A percentile compares a stretch with the other conserved stretches of the same genome.
Evolutionary conservation across 1,140 invertebrate species (phyloP).

Genomic region (Hirudo medicinalis): DNA sequence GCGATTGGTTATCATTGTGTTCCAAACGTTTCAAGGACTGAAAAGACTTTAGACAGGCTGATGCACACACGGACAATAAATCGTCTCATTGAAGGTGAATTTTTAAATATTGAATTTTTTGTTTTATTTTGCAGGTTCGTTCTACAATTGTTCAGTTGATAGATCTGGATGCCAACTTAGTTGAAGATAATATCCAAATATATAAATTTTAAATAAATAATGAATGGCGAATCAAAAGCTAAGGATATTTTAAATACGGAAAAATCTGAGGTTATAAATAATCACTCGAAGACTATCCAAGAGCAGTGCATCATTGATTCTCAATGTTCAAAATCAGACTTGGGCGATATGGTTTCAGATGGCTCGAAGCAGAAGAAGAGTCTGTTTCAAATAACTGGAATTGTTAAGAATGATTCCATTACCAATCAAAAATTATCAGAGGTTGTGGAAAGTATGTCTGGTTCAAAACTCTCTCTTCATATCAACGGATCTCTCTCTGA

Average conservation of each 20-base stretch:
- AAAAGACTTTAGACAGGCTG: too few relatives aligned
- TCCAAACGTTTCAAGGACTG: too few relatives aligned
- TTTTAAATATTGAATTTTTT: too few relatives aligned
- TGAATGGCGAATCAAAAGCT: conserved; percentile 8
- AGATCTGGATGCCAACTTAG: too few relatives aligned
- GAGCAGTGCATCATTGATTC: not conserved
- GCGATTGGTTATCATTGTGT: too few relatives aligned
- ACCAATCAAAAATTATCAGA: not conserved
- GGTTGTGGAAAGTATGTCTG: conserved; percentile 4
- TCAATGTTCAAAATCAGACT: not conserved
- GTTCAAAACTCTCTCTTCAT: not conserved
- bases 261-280: not conserved
- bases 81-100: too few relatives aligned
- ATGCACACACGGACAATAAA: too few relatives aligned
- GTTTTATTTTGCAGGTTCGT: too few relatives aligned
- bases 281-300: not conserved
- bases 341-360: not conserved
- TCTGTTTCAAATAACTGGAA: conserved; percentile 5
- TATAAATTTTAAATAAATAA: not conserved
- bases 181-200: too few relatives aligned
- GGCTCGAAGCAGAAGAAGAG: conserved; percentile 2
- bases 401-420: not conserved
- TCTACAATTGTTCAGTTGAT: too few relatives aligned
- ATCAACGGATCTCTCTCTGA: not conserved
- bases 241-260: conserved; percentile 10